A percentile compares a stretch with the other conserved stretches of the same genome.
Conservation (phyloP, 2,113 vertebrate genomes). For the Cyprinodon tularosa region DNA sequence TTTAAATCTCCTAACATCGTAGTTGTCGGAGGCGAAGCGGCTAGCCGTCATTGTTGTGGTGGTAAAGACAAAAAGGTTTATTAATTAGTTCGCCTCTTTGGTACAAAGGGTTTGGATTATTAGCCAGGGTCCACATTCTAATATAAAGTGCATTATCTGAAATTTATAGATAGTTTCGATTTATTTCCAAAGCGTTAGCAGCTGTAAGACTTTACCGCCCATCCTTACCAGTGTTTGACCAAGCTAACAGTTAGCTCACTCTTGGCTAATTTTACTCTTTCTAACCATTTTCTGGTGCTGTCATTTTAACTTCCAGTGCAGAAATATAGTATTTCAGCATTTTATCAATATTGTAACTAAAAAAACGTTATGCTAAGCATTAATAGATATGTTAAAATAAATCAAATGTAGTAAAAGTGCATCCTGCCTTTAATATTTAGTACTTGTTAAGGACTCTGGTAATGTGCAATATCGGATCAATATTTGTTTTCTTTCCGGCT, state of each 20-base stretch:
- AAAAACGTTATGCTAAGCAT: neutral
- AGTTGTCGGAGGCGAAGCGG: neutral
- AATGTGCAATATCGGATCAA: too few relatives aligned
- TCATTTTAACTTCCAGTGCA: neutral
- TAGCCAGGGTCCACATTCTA: neutral
- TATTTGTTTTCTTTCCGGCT: too few relatives aligned
- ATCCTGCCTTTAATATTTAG: too few relatives aligned
- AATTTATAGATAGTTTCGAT: neutral
- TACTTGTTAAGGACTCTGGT: neutral
- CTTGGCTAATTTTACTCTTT: neutral
- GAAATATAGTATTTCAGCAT: neutral
- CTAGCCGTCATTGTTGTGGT: constrained; percentile 53
- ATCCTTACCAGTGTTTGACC: neutral
- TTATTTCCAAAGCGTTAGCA: constrained; percentile 30
- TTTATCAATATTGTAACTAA: neutral
- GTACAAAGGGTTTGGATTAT: neutral
- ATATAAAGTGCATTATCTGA: neutral
- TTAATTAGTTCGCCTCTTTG: neutral
- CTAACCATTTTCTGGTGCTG: neutral
- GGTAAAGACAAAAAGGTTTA: neutral
- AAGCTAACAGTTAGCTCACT: constrained; percentile 8
- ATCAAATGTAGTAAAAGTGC: neutral
- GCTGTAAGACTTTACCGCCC: constrained; percentile 23
- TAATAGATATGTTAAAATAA: neutral
- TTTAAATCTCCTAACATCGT: neutral